phyloP scores from a whole-genome alignment of 1,140 invertebrate genomes.

The Bombus cullumanus region DNA sequence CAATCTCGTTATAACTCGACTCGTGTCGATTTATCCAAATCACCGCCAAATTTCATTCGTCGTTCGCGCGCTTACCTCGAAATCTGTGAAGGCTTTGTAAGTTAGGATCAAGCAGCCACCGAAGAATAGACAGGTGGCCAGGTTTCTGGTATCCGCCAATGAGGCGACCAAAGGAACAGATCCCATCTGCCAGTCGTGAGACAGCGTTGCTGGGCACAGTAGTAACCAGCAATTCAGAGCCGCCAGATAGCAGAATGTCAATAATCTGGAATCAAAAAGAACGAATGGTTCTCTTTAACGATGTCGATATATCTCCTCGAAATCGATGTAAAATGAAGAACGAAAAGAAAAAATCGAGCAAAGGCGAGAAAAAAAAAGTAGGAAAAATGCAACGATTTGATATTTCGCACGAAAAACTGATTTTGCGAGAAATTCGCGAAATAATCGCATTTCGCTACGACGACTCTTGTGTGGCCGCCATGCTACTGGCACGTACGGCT shows the following conservation, averaged over 20 bases:
- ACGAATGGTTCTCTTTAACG: slow-evolving; percentile 23
- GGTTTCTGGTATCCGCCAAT: slow-evolving; percentile 87
- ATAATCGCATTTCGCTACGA: slow-evolving; percentile 34
- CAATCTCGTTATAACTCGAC: not conserved
- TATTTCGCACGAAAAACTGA: not conserved
- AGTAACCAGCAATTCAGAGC: slow-evolving; percentile 92
- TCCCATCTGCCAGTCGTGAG: slow-evolving; percentile 95
- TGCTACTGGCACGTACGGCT: slow-evolving; percentile 31
- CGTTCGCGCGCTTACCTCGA: slow-evolving; percentile 84
- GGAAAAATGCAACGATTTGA: not conserved
- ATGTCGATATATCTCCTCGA: not conserved
- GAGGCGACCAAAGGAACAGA: slow-evolving; percentile 90
- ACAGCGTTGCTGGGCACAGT: slow-evolving; percentile 89
- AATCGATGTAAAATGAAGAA: not conserved
- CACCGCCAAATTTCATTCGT: not conserved
- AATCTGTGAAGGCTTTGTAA: slow-evolving; percentile 85
- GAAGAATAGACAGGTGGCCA: slow-evolving; percentile 88
- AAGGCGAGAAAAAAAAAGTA: not conserved
- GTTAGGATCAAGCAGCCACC: slow-evolving; percentile 84
- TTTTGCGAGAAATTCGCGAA: slow-evolving; percentile 11
- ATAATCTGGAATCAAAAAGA: slow-evolving; percentile 81
- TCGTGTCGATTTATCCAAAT: not conserved
- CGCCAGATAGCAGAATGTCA: slow-evolving; percentile 92
- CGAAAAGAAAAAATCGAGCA: not conserved
- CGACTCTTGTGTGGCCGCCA: not conserved